phyloP scores from a whole-genome alignment of 1,140 invertebrate genomes.

The Tetramorium alpestre region DNA sequence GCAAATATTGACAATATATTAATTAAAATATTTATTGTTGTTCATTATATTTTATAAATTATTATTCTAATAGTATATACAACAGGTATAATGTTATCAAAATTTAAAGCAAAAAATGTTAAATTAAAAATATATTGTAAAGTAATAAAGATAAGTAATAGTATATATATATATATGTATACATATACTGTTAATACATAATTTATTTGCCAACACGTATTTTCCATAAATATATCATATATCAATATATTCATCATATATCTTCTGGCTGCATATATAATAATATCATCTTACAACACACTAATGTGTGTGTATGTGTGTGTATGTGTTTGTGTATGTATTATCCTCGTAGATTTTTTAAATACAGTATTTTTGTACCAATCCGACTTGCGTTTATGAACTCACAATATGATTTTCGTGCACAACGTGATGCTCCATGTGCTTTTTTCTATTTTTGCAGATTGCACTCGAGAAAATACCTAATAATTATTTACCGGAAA shows the following conservation, averaged over 20 bases:
- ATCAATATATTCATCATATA: conserved; percentile 79
- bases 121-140: background rate
- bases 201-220: conserved; percentile 82
- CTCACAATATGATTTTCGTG: conserved; percentile 57
- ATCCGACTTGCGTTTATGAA: conserved; percentile 60
- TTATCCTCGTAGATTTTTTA: conserved; percentile 55
- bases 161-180: background rate
- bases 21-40: background rate
- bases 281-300: conserved; percentile 68
- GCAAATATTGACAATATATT: background rate
- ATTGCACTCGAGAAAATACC: conserved; percentile 45
- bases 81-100: background rate
- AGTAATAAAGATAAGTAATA: conserved; percentile 6
- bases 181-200: conserved; percentile 74
- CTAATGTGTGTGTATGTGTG: conserved; percentile 14
- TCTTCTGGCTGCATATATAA: conserved; percentile 70
- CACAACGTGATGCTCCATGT: background rate
- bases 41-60: background rate
- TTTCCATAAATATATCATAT: conserved; percentile 83
- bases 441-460: conserved; percentile 73
- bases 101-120: background rate
- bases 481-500: background rate
- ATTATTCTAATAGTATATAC: background rate
- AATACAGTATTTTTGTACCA: conserved; percentile 75
- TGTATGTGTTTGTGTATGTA: conserved; percentile 45